Evolutionary conservation across 2,113 vertebrate genomes (phyloP), one percentile per base, ranked within the genome.

Genomic region (Amblyopsis rosae): DNA sequence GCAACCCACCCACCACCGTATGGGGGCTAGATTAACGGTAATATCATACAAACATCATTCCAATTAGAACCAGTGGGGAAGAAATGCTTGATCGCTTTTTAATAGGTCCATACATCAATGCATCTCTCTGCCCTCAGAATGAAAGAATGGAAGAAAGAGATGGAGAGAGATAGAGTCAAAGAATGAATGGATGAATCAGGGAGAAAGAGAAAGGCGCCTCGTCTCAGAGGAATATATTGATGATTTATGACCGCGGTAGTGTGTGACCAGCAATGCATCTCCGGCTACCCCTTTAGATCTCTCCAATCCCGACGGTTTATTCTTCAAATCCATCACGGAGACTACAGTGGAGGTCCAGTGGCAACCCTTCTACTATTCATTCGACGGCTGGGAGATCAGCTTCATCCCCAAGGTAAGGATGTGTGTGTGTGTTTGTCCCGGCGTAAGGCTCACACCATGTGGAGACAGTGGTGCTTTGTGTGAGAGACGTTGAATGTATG

Each of bases 311-410:
- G 93, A 93, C 82, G 95, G 95, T 73, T 93, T 99, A 83, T 90
- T 91, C 79, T 99, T 99, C 93, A 98, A 95, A 95, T 95, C 94
- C 59, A 94, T 98, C 90, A 98, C 93, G 12, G 96, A 99, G 91
- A 98, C 96, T 0, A 97, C 96, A 0, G 96, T 93, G 66, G 96
- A 98, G 88, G 95, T 98, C 91, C 95, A 96, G 64, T 99, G 98
- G 98, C 93, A 97, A 45, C 95, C 96, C 1, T 96, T 97, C 81
- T 94, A 93, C 67, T 98, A 97, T 85, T 86, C 94, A 62, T 96
- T 98, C 10, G 98, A 99, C 0, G 96, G 96, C 76, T 99, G 98
- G 98, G 97, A 99, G 91, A 97, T 99, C 92, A 99, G 96, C 93
- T 99, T 99, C 89, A 98, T 96, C 72, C 97, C 97, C 61, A 98